Percentiles rank a stretch among this genome's conserved stretches.
Evolutionary conservation across 2,888 invertebrate genomes (phyloP).

Genomic region (Pristionchus fissidentatus): DNA sequence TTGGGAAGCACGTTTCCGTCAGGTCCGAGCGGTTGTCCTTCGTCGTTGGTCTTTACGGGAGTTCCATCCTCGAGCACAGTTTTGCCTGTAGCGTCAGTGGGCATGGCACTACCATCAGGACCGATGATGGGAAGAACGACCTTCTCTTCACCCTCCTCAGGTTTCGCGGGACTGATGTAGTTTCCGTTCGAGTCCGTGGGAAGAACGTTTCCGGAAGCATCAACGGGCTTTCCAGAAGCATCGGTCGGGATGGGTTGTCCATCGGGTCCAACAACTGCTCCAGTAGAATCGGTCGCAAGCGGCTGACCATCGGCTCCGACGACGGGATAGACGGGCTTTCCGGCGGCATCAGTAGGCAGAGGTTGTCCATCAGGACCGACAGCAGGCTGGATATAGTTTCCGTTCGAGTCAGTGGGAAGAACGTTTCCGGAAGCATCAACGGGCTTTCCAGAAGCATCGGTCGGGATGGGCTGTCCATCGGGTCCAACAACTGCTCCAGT

Average conservation of each 20-base stretch:
- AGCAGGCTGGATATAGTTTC: slow-evolving; percentile 56
- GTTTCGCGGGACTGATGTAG: slow-evolving; percentile 48
- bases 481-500: slow-evolving; percentile 37
- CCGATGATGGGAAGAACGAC: slow-evolving; percentile 67
- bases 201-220: slow-evolving; percentile 62
- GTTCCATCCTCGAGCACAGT: slow-evolving; percentile 57
- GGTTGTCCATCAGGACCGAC: slow-evolving; percentile 47
- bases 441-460: slow-evolving; percentile 57
- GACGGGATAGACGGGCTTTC: slow-evolving; percentile 53
- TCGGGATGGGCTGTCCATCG: slow-evolving; percentile 50
- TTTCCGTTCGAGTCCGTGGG: slow-evolving; percentile 64
- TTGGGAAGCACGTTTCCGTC: slow-evolving; percentile 54
- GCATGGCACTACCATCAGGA: slow-evolving; percentile 56
- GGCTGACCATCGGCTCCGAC: slow-evolving; percentile 58
- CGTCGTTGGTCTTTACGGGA: slow-evolving; percentile 52
- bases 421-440: slow-evolving; percentile 51
- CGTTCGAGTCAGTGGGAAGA: slow-evolving; percentile 57
- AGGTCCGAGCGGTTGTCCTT: slow-evolving; percentile 51
- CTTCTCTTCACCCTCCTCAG: slow-evolving; percentile 57
- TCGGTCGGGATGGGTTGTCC: slow-evolving; percentile 52
- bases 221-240: slow-evolving; percentile 54
- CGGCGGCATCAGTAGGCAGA: slow-evolving; percentile 53
- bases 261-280: slow-evolving; percentile 44
- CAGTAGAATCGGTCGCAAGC: slow-evolving; percentile 51
- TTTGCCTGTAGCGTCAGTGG: slow-evolving; percentile 56